phyloP scores from a whole-genome alignment of 2,888 invertebrate species.

The Drosophila koepferae region DNA sequence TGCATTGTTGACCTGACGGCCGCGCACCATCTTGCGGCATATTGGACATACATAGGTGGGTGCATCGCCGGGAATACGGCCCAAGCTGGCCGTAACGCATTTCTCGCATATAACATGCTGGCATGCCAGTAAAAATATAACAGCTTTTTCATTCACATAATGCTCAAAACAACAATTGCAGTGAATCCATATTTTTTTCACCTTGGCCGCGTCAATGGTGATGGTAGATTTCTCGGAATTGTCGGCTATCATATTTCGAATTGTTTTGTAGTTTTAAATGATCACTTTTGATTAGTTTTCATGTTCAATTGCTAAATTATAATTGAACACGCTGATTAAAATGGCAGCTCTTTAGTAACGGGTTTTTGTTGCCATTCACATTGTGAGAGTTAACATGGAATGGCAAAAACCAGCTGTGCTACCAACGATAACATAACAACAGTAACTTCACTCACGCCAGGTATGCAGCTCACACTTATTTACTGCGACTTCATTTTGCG shows the following conservation, averaged over 20 bases:
- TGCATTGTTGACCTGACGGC: constrained; percentile 69
- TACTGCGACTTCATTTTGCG: neutral
- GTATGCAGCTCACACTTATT: constrained; percentile 4
- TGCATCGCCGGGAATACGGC: constrained; percentile 46
- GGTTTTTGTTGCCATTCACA: constrained; percentile 24
- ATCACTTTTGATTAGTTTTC: too few relatives aligned
- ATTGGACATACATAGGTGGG: constrained; percentile 65
- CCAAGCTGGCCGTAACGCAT: constrained; percentile 60
- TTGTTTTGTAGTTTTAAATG: too few relatives aligned
- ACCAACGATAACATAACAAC: constrained; percentile 1
- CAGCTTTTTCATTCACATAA: constrained; percentile 51
- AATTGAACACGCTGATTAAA: neutral
- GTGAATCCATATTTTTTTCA: constrained; percentile 77
- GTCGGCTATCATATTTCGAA: neutral
- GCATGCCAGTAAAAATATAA: constrained; percentile 77
- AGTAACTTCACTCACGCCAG: neutral
- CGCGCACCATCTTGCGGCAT: constrained; percentile 64
- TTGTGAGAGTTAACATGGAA: constrained; percentile 1
- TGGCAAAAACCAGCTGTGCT: constrained; percentile 38
- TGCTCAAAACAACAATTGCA: constrained; percentile 77
- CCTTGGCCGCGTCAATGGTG: neutral
- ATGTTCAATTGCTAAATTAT: neutral
- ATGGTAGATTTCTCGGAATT: neutral
- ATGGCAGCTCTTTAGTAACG: constrained; percentile 15
- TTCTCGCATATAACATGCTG: constrained; percentile 72